Evolutionary conservation across 1,140 invertebrate genomes (phyloP), one percentile per base, ranked within the genome.

Genomic region (Bombus waltoni): DNA sequence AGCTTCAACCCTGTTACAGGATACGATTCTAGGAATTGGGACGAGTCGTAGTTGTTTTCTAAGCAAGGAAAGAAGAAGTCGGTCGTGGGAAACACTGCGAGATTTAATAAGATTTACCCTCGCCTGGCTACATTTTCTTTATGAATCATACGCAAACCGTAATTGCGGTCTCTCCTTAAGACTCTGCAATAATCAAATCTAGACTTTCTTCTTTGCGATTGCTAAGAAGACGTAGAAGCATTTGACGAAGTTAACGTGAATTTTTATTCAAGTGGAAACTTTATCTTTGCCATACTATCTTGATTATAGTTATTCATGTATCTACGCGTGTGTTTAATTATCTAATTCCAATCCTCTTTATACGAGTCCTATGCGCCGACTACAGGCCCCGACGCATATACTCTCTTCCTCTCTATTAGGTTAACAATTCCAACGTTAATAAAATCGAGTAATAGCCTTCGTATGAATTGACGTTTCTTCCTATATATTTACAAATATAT

Each of bases 11-110:
- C 35, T 59, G 47, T 81, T 57, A 59, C n/a, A 59, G 13, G 13
- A 18, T 25, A 47, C 11, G 65, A 59, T 42, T 59, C 47, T 32
- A 57, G n/a, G 11, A 81, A 81, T 28, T 81, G 47, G 79, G 38
- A 40, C 68, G 65, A 53, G 15, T 40, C 28, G 22, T 70, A 22
- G 68, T 9, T 42, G 13, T 72, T 32, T 59, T 32, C 38, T 81
- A 72, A 57, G 38, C 35, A 13, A 35, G 35, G 32, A n/a, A 38
- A 71, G 9, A n/a, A 81, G 70, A 80, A 70, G 25, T 47, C 57
- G 44, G 28, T 25, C 32, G 53, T 53, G 77, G n/a, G 44, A 79
- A 35, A 66, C 40, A 42, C 6, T 6, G 10, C 40, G 13, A n/a
- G 78, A 4, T 70, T 47, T 44, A 53, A 47, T 38, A 66, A 80